These are phyloP conservation scores for Xenopus tropicalis DNA, from an alignment of 2,113 vertebrate species.

Conservation along the genomic window UCB_Xtro_10.0 CM004447.2:107857501-107858000, in stretches of 20 bases:
- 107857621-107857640: conserved; percentile 71
- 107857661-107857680: conserved; percentile 71
- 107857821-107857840: conserved; percentile 16
- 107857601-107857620: conserved; percentile 63
- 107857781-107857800: conserved; percentile 74
- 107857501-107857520: conserved; percentile 64
- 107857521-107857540: conserved; percentile 64
- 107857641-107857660: conserved; percentile 69
- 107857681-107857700: conserved; percentile 70
- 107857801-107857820: conserved; percentile 55
- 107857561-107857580: conserved; percentile 74
- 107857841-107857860: conserved; percentile 16
- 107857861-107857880: neutral
- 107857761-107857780: conserved; percentile 68
- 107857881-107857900: neutral
- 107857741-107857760: conserved; percentile 72
- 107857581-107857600: conserved; percentile 69
- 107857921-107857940: no score
- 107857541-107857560: conserved; percentile 74
- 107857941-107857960: no score
- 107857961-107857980: no score
- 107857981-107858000: no score
- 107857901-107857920: neutral
- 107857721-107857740: conserved; percentile 73
- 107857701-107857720: conserved; percentile 71